Base-by-base conservation (phyloP, 1,140 invertebrate genomes). In the Apolygus lucorum region DNA sequence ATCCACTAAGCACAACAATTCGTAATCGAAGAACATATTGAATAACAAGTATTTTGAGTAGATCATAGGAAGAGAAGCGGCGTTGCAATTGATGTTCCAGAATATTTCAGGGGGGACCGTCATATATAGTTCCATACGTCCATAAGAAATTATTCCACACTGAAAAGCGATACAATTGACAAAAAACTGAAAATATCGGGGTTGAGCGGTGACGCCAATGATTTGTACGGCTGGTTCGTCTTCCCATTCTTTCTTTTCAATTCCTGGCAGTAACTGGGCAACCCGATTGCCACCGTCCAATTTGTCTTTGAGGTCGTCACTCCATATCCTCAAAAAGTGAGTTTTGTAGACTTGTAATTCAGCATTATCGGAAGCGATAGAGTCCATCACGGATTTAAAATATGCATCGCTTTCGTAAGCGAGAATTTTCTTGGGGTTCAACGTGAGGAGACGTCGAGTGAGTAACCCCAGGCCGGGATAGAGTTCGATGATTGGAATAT, bases 381-480 rank as follows among this genome's bases (percentile, higher is more conserved):
- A 14, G 26, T 52, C 25, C 49, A 70, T 54, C 17, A 26, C 22
- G 1, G 25, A 11, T n/a, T 26, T 21, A 52, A 72, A 72, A 49
- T 28, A 27, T 22, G 27, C 0, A 42, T 69, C 64, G 8, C 14
- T 66, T 63, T 72, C 71, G 67, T 66, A 72, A 42, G 28, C 29
- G 14, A 42, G 25, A 49, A 72, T 63, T 59, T 62, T 28, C 21
- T 0, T 2, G 11, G 21, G 2, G 21, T 59, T 42, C 1, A 67
- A 22, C n/a, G 42, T 22, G 13, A 72, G 49, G 1, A 72, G 65
- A 2, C 29, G 22, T 27, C 59, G 29, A 13, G 71, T 72, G 2
- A 72, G 1, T 11, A 67, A 28, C 24, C 71, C 71, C 2, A 67
- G 59, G 14, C 71, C 71, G 8, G 71, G 71, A 42, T 67, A 62